phyloP scores from a whole-genome alignment of 1,140 invertebrate genomes.

The Hyles euphorbiae region DNA sequence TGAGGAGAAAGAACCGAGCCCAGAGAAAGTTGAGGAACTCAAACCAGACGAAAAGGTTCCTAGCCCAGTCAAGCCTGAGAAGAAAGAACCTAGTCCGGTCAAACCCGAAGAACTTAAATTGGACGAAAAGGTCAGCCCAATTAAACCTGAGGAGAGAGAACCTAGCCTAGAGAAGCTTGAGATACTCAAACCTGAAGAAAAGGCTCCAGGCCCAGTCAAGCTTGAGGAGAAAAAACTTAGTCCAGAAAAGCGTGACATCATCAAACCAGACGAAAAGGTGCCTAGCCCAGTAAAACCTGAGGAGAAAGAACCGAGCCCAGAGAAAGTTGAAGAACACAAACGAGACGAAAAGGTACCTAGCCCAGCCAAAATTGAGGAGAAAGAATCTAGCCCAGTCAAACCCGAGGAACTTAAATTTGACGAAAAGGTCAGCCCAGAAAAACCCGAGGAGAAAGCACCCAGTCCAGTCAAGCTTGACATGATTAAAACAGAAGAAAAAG shows the following conservation, averaged over 20 bases:
- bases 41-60: no score
- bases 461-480: no score
- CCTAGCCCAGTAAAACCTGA: background rate
- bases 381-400: background rate
- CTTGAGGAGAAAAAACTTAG: background rate
- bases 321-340: background rate
- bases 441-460: background rate
- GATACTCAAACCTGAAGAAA: background rate
- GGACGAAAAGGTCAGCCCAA: background rate
- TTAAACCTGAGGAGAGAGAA: background rate
- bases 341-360: conserved; percentile 1
- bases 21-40: no score
- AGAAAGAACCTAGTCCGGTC: background rate
- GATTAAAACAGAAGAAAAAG: no score
- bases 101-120: no score
- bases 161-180: background rate
- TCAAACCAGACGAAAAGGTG: background rate
- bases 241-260: background rate
- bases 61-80: no score
- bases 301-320: background rate
- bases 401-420: background rate
- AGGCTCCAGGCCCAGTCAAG: background rate
- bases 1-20: no score
- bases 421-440: background rate
- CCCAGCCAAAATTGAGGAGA: background rate